Percentiles rank a stretch among this genome's conserved stretches.
Evolutionary conservation across 2,888 invertebrate genomes (phyloP).

Genomic region (Sylvicola fuscatus): DNA sequence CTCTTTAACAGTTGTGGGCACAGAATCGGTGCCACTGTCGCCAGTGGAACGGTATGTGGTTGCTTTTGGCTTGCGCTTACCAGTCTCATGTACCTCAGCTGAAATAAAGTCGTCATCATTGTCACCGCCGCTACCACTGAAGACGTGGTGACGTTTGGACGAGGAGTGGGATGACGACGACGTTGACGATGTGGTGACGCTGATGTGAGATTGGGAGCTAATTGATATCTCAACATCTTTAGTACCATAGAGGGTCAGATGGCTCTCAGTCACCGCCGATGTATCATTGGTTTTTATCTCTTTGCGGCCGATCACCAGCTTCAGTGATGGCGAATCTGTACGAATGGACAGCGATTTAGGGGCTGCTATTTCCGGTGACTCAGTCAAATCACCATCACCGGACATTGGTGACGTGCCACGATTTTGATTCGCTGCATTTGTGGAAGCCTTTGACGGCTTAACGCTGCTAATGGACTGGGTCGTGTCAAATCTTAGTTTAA

Average conservation of each 20-base stretch:
- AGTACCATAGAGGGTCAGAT: slow-evolving; percentile 29
- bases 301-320: slow-evolving; percentile 30
- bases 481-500: too few species aligned
- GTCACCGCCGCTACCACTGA: slow-evolving; percentile 4
- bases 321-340: slow-evolving; percentile 17
- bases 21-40: slow-evolving; percentile 8
- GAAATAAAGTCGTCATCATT: slow-evolving; percentile 22
- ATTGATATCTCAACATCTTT: slow-evolving; percentile 33
- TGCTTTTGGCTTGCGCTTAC: too few species aligned
- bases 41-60: too few species aligned
- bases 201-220: slow-evolving; percentile 30
- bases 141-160: slow-evolving; percentile 3
- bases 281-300: slow-evolving; percentile 30
- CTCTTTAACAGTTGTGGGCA: slow-evolving; percentile 11
- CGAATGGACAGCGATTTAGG: not conserved
- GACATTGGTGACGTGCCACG: not conserved
- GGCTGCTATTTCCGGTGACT: slow-evolving; percentile 10
- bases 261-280: slow-evolving; percentile 29
- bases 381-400: slow-evolving; percentile 8
- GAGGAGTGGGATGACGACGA: slow-evolving; percentile 4
- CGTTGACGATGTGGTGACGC: slow-evolving; percentile 20
- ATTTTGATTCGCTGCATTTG: too few species aligned
- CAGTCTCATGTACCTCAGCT: slow-evolving; percentile 16
- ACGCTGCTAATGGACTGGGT: too few species aligned
- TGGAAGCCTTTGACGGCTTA: too few species aligned